A percentile compares a stretch with the other conserved stretches of the same genome.
Conservation (phyloP, 2,797 vertebrate species). For the Danio albolineatus region DNA sequence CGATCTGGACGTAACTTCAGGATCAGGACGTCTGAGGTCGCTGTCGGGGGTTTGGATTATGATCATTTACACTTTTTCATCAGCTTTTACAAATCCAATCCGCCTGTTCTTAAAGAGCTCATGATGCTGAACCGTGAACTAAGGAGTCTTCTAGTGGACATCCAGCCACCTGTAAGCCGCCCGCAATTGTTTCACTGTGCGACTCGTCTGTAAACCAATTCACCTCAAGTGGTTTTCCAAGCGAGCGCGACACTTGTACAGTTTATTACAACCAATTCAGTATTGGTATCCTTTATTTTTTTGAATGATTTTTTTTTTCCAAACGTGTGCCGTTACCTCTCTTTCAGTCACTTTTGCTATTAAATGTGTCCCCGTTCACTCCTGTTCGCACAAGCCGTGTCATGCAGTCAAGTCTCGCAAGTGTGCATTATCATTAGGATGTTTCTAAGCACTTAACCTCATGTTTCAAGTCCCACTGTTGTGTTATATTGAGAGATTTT, state of each 20-base stretch:
- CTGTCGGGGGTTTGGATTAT: conserved; percentile 14
- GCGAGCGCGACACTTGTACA: conserved; percentile 70
- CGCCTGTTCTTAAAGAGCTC: not conserved
- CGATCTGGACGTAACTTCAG: conserved; percentile 22
- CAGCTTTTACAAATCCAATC: conserved; percentile 16
- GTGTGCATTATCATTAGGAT: conserved; percentile 63
- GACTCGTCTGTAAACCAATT: conserved; percentile 64
- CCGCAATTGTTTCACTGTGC: conserved; percentile 51
- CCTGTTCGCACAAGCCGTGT: not conserved
- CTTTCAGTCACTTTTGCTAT: conserved; percentile 55
- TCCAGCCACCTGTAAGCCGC: conserved; percentile 38
- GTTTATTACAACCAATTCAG: conserved; percentile 73
- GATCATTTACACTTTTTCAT: conserved; percentile 22
- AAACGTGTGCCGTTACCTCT: conserved; percentile 73
- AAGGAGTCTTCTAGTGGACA: conserved; percentile 12
- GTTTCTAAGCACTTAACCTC: conserved; percentile 81
- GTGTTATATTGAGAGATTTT: conserved; percentile 44
- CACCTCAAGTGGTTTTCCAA: conserved; percentile 69
- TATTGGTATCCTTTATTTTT: conserved; percentile 68
- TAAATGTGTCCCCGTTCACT: conserved; percentile 52
- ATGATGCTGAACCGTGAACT: not conserved
- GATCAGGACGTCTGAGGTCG: conserved; percentile 19
- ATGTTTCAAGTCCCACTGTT: conserved; percentile 63
- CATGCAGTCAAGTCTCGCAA: conserved; percentile 30
- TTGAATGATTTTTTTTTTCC: conserved; percentile 41